Evolutionary conservation across 2,797 vertebrate genomes (phyloP).

Genomic region (Danio aesculapii): DNA sequence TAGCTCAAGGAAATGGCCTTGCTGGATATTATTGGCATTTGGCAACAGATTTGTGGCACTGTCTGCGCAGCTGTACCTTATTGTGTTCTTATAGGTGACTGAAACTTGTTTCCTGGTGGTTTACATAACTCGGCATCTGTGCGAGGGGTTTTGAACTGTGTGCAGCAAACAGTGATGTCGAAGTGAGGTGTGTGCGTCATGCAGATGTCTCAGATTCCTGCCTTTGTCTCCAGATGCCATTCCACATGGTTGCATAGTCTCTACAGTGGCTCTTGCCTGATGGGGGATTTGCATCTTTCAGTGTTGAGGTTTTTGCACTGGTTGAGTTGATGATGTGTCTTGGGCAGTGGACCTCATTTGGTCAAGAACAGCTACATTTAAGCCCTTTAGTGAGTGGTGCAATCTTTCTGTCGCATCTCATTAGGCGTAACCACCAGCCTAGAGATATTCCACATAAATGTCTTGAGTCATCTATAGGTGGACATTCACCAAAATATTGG

Average conservation of each 20-base stretch:
- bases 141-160: slow-evolving; percentile 36
- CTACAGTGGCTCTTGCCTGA: slow-evolving; percentile 53
- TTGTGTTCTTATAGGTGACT: slow-evolving; percentile 36
- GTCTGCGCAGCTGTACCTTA: slow-evolving; percentile 57
- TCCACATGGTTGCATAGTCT: slow-evolving; percentile 76
- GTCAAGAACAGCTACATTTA: not conserved
- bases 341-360: not conserved
- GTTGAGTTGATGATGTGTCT: not conserved
- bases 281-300: slow-evolving; percentile 32
- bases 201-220: slow-evolving; percentile 76
- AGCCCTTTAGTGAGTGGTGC: not conserved
- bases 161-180: slow-evolving; percentile 35
- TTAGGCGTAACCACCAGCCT: not conserved
- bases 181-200: slow-evolving; percentile 57
- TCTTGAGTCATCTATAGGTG: not conserved
- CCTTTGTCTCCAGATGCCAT: slow-evolving; percentile 82
- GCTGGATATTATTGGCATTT: slow-evolving; percentile 64
- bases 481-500: not conserved
- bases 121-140: slow-evolving; percentile 42
- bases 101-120: slow-evolving; percentile 41
- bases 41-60: slow-evolving; percentile 64
- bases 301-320: slow-evolving; percentile 37
- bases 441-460: not conserved
- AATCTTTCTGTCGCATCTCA: not conserved
- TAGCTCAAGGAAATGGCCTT: slow-evolving; percentile 70